Evolutionary conservation across 2,888 invertebrate species (phyloP).

Genomic region (Scaptomyza parva): DNA sequence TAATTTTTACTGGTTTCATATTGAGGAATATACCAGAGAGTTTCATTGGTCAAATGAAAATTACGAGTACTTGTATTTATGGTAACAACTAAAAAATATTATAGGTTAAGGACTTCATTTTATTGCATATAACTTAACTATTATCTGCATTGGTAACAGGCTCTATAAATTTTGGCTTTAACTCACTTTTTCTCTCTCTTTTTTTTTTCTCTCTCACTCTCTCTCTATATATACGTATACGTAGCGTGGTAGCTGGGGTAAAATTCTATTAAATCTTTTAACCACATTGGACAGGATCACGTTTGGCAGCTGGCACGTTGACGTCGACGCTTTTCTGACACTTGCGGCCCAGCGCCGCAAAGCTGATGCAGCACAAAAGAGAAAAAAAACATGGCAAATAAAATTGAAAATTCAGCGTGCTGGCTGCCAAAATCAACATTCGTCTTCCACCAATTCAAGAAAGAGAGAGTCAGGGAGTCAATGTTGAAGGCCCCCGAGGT

Average conservation of each 20-base stretch:
- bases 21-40: too few species aligned
- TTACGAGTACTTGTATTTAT: neutral
- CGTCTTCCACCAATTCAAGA: slow-evolving; percentile 40
- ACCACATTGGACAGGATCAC: slow-evolving; percentile 75
- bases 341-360: slow-evolving; percentile 29
- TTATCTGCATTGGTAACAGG: slow-evolving; percentile 34
- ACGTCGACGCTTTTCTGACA: slow-evolving; percentile 62
- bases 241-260: slow-evolving; percentile 13
- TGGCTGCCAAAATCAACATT: slow-evolving; percentile 75
- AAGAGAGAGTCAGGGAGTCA: neutral
- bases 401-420: slow-evolving; percentile 68
- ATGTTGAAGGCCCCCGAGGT: neutral
- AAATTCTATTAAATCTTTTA: slow-evolving; percentile 57
- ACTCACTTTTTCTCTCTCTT: neutral
- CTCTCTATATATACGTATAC: too few species aligned
- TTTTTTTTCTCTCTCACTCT: neutral
- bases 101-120: neutral
- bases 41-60: too few species aligned
- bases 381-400: slow-evolving; percentile 41
- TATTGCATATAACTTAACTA: slow-evolving; percentile 16
- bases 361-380: slow-evolving; percentile 68
- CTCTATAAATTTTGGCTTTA: slow-evolving; percentile 2
- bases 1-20: slow-evolving; percentile 53
- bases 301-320: slow-evolving; percentile 66
- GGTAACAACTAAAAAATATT: neutral